Conservation (phyloP, 2,797 vertebrate species). For the Phrynocephalus guinanensis region DNA sequence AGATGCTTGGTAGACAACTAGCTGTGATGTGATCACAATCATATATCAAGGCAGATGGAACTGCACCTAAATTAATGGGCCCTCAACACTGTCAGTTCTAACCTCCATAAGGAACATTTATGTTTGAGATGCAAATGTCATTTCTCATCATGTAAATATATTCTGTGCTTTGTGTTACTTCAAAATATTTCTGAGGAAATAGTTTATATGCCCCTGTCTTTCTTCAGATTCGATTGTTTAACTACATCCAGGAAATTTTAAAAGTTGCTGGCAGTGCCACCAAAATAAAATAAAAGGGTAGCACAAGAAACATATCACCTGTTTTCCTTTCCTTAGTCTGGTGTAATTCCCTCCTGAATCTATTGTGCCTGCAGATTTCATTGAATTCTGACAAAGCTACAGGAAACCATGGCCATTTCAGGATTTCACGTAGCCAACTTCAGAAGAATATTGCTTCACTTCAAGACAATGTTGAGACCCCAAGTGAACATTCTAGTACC, state of each 20-base stretch:
- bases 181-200: background rate
- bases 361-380: background rate
- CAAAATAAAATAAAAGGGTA: background rate
- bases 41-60: background rate
- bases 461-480: background rate
- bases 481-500: background rate
- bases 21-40: background rate
- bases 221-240: background rate
- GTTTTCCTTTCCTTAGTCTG: background rate
- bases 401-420: background rate
- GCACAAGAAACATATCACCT: background rate
- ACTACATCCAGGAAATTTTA: background rate
- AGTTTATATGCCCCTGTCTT: background rate
- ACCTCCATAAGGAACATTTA: background rate
- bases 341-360: background rate
- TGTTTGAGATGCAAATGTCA: background rate
- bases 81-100: background rate
- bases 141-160: background rate
- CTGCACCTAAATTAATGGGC: background rate
- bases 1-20: constrained; percentile 15
- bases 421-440: background rate
- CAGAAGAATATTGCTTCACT: background rate
- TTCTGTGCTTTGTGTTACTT: background rate
- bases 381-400: background rate
- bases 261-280: background rate